A percentile compares a stretch with the other conserved stretches of the same genome.
Evolutionary conservation across 1,140 invertebrate genomes (phyloP).

Genomic region (Camponotus floridanus): DNA sequence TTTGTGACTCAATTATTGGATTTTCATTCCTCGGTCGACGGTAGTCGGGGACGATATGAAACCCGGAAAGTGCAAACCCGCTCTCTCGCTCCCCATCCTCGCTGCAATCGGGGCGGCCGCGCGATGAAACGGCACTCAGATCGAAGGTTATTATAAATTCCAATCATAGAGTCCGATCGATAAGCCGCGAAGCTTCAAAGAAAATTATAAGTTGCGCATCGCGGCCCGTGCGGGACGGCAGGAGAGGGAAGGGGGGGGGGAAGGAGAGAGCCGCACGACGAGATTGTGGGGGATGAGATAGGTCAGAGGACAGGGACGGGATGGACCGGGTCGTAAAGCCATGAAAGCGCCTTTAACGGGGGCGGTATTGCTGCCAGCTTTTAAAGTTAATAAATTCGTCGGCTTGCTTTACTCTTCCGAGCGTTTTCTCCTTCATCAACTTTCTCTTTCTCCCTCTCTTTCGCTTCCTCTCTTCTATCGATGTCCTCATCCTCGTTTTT

Average conservation of each 20-base stretch:
- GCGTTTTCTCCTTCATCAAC: constrained; percentile 58
- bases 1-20: constrained; percentile 77
- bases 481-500: constrained; percentile 65
- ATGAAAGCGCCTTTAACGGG: constrained; percentile 78
- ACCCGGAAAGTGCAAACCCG: constrained; percentile 62
- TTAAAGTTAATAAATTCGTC: constrained; percentile 85
- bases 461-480: neutral
- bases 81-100: constrained; percentile 25
- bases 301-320: neutral
- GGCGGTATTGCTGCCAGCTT: constrained; percentile 78
- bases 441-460: neutral
- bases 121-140: constrained; percentile 73
- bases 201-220: constrained; percentile 82
- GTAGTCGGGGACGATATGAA: constrained; percentile 70
- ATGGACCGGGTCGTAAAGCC: constrained; percentile 72
- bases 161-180: constrained; percentile 80
- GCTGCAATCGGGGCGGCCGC: constrained; percentile 49
- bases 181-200: constrained; percentile 81
- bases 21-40: constrained; percentile 50
- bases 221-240: constrained; percentile 48
- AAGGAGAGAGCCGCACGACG: constrained; percentile 6
- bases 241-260: constrained; percentile 22
- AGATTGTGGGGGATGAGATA: neutral
- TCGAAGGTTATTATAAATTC: constrained; percentile 80
- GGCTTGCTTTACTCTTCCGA: constrained; percentile 76